Conservation (phyloP, 2,888 invertebrate genomes). For the Ochropleura plecta region DNA sequence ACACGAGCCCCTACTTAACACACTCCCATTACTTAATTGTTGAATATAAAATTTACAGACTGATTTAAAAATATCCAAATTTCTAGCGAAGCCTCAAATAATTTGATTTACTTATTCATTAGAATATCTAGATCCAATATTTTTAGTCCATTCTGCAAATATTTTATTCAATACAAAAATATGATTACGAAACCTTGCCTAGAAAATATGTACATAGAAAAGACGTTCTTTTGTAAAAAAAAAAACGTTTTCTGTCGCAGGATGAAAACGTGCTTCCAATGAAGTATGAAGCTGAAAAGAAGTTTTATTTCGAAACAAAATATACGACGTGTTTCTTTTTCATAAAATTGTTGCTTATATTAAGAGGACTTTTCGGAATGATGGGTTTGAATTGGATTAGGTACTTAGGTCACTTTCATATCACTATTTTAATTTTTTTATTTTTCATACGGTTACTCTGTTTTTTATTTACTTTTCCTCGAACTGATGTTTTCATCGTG, state of each 20-base stretch:
- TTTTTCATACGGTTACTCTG: no score
- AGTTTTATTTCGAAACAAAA: conserved; percentile 54
- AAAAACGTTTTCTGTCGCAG: conserved; percentile 34
- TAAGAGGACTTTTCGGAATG: neutral
- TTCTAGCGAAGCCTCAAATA: conserved; percentile 10
- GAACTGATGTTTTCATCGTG: no score
- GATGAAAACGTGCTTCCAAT: conserved; percentile 48
- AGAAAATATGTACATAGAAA: conserved; percentile 44
- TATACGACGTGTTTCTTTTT: conserved; percentile 52
- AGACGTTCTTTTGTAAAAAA: conserved; percentile 32
- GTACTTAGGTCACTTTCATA: neutral
- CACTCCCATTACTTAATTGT: neutral
- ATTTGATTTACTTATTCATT: conserved; percentile 41
- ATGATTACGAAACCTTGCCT: conserved; percentile 54
- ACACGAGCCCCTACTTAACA: neutral
- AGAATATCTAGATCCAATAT: conserved; percentile 30
- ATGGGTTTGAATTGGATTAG: conserved; percentile 6
- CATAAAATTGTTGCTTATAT: conserved; percentile 32
- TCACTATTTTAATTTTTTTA: no score
- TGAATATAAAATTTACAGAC: neutral
- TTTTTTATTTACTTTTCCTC: no score
- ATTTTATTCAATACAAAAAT: conserved; percentile 55
- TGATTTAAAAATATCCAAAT: conserved; percentile 9
- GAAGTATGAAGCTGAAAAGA: conserved; percentile 40
- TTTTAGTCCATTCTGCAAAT: conserved; percentile 39